These are phyloP conservation scores for Trissonchulus sp. DNA, from an alignment of 2,888 invertebrate species.

Conservation along the genomic window DNA sequence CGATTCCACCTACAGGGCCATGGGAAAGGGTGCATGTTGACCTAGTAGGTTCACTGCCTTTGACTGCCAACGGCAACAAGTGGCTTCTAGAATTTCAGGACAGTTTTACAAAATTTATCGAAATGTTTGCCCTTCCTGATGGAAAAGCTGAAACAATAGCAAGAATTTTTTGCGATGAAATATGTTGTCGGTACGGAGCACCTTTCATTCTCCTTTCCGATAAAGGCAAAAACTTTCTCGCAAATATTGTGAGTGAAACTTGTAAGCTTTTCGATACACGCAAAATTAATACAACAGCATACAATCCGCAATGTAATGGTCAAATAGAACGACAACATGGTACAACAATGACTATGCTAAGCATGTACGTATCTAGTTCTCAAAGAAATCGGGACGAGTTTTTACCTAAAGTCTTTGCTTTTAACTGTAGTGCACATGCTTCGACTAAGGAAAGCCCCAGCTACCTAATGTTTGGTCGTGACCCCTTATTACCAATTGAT, in stretches of 20 bases:
- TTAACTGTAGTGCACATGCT: background rate
- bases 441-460: background rate
- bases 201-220: background rate
- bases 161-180: background rate
- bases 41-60: constrained; percentile 39
- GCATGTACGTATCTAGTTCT: background rate
- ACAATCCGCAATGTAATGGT: constrained; percentile 12
- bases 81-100: too few relatives aligned
- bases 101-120: too few relatives aligned
- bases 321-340: constrained; percentile 18
- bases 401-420: constrained; percentile 9
- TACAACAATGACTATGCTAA: background rate
- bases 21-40: constrained; percentile 40
- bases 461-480: too few relatives aligned
- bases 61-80: constrained; percentile 33
- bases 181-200: background rate
- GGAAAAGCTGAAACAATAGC: constrained; percentile 46
- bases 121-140: too few relatives aligned
- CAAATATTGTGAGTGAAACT: background rate
- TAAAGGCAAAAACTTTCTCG: background rate
- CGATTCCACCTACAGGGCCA: constrained; percentile 36
- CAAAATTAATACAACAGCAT: constrained; percentile 20
- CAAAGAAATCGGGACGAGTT: constrained; percentile 18
- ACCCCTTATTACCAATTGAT: too few relatives aligned
- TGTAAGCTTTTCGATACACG: background rate